These are phyloP conservation scores for Amblyteles armatorius DNA, from an alignment of 2,888 invertebrate genomes.

Conservation along the genomic window DNA sequence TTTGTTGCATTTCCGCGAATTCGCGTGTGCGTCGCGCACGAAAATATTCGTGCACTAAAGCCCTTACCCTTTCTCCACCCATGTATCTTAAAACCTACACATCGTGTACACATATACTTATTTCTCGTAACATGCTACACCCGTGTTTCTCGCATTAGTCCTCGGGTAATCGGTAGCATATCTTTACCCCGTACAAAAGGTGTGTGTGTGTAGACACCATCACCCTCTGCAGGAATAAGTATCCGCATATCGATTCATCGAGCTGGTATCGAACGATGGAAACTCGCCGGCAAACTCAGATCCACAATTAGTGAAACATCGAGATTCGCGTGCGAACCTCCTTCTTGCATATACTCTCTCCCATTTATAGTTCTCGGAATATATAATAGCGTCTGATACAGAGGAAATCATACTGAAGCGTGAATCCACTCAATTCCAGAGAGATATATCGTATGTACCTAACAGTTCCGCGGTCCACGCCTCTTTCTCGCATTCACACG, in stretches of 20 bases:
- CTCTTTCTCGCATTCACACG: constrained; percentile 62
- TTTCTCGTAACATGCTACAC: constrained; percentile 48
- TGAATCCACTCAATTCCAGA: neutral
- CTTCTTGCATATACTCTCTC: neutral
- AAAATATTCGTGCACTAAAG: constrained; percentile 9
- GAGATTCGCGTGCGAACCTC: constrained; percentile 37
- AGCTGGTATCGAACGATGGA: constrained; percentile 32
- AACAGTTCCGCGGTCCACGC: constrained; percentile 25
- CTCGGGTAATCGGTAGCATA: constrained; percentile 54
- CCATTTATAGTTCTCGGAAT: constrained; percentile 17
- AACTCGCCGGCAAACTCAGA: constrained; percentile 45
- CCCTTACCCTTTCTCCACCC: neutral
- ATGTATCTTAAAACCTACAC: neutral
- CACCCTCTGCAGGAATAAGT: constrained; percentile 1
- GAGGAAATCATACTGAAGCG: neutral
- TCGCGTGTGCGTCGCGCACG: constrained; percentile 55
- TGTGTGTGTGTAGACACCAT: neutral
- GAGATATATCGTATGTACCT: constrained; percentile 27
- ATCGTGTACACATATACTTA: constrained; percentile 37
- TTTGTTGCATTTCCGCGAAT: constrained; percentile 49
- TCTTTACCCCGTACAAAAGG: constrained; percentile 27
- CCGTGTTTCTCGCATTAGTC: constrained; percentile 65
- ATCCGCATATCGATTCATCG: constrained; percentile 55
- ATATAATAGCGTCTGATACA: neutral
- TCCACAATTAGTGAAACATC: constrained; percentile 65